Evolutionary conservation across 2,888 invertebrate species (phyloP).

Genomic region (Heliconius erato): DNA sequence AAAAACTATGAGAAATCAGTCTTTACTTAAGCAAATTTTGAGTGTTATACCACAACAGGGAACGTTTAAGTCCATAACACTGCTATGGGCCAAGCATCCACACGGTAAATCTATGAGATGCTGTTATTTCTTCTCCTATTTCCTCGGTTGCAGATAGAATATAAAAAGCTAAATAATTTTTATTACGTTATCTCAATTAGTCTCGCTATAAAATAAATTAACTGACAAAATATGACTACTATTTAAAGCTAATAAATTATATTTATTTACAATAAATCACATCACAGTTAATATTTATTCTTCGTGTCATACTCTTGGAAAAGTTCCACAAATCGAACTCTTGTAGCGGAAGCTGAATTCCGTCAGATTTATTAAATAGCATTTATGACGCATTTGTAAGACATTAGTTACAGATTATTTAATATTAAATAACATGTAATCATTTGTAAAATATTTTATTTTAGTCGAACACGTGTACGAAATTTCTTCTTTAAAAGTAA

Average conservation of each 20-base stretch:
- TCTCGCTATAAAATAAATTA: background rate
- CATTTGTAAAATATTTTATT: too few relatives aligned
- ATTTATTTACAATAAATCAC: slow-evolving; percentile 20
- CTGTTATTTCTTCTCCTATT: too few relatives aligned
- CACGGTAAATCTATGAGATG: too few relatives aligned
- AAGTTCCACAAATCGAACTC: slow-evolving; percentile 10
- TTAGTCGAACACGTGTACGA: too few relatives aligned
- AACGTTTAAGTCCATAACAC: too few relatives aligned
- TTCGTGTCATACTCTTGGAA: slow-evolving; percentile 26
- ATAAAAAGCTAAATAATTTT: too few relatives aligned
- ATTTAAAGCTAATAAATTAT: slow-evolving; percentile 7
- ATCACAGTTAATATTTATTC: slow-evolving; percentile 11
- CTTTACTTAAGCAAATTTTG: too few relatives aligned
- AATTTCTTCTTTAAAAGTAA: too few relatives aligned
- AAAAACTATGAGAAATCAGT: too few relatives aligned
- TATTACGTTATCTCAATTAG: background rate
- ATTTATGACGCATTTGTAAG: slow-evolving; percentile 8
- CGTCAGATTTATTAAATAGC: slow-evolving; percentile 11
- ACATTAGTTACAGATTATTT: background rate
- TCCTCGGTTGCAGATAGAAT: too few relatives aligned
- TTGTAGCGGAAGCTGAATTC: slow-evolving; percentile 21
- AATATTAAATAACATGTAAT: background rate
- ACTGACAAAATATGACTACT: background rate
- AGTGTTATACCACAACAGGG: too few relatives aligned
- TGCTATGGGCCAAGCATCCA: too few relatives aligned